These are phyloP conservation scores for Chlorops oryzae DNA, from an alignment of 1,140 invertebrate genomes.

Conservation along the genomic window DNA sequence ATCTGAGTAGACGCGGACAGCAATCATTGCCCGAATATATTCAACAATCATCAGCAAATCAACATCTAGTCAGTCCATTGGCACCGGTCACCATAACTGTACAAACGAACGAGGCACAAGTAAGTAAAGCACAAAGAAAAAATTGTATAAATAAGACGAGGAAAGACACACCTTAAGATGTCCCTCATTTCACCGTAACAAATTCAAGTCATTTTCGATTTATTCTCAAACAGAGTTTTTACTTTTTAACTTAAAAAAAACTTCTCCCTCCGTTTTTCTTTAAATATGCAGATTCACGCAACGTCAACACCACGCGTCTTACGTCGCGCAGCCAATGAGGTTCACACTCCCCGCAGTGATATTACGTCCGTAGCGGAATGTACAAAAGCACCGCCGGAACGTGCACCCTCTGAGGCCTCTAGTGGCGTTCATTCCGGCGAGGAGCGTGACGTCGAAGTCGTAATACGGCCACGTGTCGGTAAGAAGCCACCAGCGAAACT, in stretches of 20 bases:
- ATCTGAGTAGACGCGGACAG: slow-evolving; percentile 32
- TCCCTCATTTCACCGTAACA: too few species aligned
- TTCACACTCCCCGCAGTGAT: too few species aligned
- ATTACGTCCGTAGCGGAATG: slow-evolving; percentile 55
- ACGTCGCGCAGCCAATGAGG: slow-evolving; percentile 56
- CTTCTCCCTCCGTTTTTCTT: too few species aligned
- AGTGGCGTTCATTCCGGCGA: slow-evolving; percentile 60
- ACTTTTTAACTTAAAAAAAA: too few species aligned
- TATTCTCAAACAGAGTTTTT: too few species aligned
- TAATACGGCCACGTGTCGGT: slow-evolving; percentile 21
- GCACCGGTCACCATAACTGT: slow-evolving; percentile 48
- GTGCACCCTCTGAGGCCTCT: slow-evolving; percentile 57
- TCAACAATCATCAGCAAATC: slow-evolving; percentile 29
- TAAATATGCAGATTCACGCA: slow-evolving; percentile 42
- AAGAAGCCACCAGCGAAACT: slow-evolving; percentile 26
- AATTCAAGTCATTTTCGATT: too few species aligned
- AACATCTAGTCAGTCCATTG: slow-evolving; percentile 43
- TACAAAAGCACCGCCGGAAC: slow-evolving; percentile 47
- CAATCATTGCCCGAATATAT: slow-evolving; percentile 43
- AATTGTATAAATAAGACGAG: too few species aligned
- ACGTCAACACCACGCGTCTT: slow-evolving; percentile 60
- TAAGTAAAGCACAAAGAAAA: too few species aligned
- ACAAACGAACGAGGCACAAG: slow-evolving; percentile 48
- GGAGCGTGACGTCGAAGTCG: slow-evolving; percentile 23
- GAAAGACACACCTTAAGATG: too few species aligned